phyloP scores from a whole-genome alignment of 2,888 invertebrate species.

The Agapostemon virescens region DNA sequence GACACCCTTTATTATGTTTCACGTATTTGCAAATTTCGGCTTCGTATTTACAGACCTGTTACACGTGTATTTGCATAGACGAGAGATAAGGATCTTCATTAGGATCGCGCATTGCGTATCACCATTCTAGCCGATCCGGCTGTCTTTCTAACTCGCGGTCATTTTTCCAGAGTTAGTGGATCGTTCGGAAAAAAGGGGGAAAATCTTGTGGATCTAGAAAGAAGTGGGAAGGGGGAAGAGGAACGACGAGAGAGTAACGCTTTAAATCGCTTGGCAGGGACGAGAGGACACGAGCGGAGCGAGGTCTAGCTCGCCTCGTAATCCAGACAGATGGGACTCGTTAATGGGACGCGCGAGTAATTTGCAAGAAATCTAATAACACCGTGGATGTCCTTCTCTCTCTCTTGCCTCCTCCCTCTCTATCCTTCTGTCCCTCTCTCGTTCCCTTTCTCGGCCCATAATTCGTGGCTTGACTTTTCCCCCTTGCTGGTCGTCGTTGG shows the following conservation, averaged over 20 bases:
- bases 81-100: too few relatives aligned
- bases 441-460: slow-evolving; percentile 57
- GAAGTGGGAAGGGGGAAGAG: slow-evolving; percentile 30
- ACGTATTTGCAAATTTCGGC: too few relatives aligned
- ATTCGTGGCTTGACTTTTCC: slow-evolving; percentile 64
- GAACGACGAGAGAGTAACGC: slow-evolving; percentile 44
- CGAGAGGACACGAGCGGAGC: slow-evolving; percentile 55
- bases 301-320: slow-evolving; percentile 65
- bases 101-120: not conserved
- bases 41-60: too few relatives aligned
- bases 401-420: slow-evolving; percentile 4
- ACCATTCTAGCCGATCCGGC: not conserved
- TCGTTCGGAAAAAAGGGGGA: not conserved
- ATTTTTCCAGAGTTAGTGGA: slow-evolving; percentile 13
- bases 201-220: slow-evolving; percentile 27
- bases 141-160: slow-evolving; percentile 7
- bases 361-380: slow-evolving; percentile 78
- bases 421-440: not conserved
- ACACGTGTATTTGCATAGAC: too few relatives aligned
- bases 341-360: slow-evolving; percentile 76
- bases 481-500: slow-evolving; percentile 57
- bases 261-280: slow-evolving; percentile 57
- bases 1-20: too few relatives aligned
- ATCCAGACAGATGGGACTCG: slow-evolving; percentile 76
- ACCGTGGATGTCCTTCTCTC: slow-evolving; percentile 55